A percentile compares a stretch with the other conserved stretches of the same genome.
Evolutionary conservation across 2,113 vertebrate genomes (phyloP).

Genomic region (Zosterops borbonicus): DNA sequence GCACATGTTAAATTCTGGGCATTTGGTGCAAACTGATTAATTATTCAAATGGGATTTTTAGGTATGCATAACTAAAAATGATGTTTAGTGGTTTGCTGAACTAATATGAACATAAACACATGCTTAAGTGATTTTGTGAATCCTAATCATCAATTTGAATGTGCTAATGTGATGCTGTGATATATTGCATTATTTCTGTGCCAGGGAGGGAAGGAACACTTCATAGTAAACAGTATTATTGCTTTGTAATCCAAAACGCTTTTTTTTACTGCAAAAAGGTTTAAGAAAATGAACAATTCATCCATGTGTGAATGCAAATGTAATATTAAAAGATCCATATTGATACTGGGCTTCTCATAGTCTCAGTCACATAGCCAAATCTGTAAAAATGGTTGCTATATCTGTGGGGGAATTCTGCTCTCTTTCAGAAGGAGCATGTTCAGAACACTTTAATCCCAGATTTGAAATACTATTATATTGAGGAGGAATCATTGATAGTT

Average conservation of each 20-base stretch:
- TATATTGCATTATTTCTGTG: conserved; percentile 16
- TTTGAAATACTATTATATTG: neutral
- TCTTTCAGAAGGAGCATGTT: neutral
- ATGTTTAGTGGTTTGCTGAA: neutral
- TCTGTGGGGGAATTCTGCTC: neutral
- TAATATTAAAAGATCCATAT: neutral
- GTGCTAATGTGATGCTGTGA: neutral
- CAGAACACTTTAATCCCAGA: neutral
- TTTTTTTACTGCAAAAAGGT: neutral
- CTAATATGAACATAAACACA: conserved; percentile 3
- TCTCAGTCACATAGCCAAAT: neutral
- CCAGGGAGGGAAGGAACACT: neutral
- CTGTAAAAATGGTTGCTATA: neutral
- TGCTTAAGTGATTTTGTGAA: conserved; percentile 20
- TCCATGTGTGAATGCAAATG: neutral
- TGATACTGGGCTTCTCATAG: neutral
- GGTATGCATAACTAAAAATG: neutral
- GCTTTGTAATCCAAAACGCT: neutral
- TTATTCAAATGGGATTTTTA: neutral
- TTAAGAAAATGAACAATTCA: neutral
- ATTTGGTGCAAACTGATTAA: neutral
- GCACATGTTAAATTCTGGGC: neutral
- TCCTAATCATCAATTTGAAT: neutral
- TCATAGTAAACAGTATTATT: neutral
- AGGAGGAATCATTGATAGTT: neutral